Evolutionary conservation across 2,113 vertebrate species (phyloP), one percentile per base, ranked within the genome.

Genomic region (Myotis davidii): DNA sequence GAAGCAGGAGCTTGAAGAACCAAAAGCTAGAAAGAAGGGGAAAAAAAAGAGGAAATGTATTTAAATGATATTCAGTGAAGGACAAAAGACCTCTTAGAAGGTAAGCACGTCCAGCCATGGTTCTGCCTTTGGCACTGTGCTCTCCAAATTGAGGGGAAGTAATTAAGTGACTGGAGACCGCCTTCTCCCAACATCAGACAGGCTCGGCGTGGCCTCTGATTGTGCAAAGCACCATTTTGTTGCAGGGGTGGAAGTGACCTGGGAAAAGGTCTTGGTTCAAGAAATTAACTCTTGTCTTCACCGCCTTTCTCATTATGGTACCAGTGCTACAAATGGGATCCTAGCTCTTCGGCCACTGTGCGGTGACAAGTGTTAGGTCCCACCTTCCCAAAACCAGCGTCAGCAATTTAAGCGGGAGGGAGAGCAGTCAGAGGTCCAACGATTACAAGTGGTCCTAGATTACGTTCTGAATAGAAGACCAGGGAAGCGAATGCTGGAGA

Each of bases 1-100:
- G 96, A 90, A 98, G 92, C 92, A 99, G 67, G 90, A 99, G 99
- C 97, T 99, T 99, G 96, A 99, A 92, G 86, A 99, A 98, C 99
- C 99, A 99, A 98, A 99, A 99, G 96, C 99, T 99, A 18, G 74
- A 77, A n/a, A 77, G 97, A 34, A 95, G 4, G 25, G 5, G 1
- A 13, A 20, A 82, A 4, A 9, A 39, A 88, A 11, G 59, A 3
- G 59, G 73, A 94, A 92, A 93, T 79, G 27, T 70, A 96, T 95
- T 94, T 83, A 94, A 97, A 90, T 91, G 59, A 74, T 84, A 95
- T 42, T 94, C 81, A 92, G 87, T 37, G 65, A 61, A n/a, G 25
- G 39, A 94, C 95, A 97, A 95, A 96, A 85, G 91, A 32, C n/a
- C 67, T 64, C 85, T 83, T 69, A 48, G 54, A 96, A 69, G 32